Evolutionary conservation across 2,888 invertebrate species (phyloP).

Genomic region (Theodoxus fluviatilis): DNA sequence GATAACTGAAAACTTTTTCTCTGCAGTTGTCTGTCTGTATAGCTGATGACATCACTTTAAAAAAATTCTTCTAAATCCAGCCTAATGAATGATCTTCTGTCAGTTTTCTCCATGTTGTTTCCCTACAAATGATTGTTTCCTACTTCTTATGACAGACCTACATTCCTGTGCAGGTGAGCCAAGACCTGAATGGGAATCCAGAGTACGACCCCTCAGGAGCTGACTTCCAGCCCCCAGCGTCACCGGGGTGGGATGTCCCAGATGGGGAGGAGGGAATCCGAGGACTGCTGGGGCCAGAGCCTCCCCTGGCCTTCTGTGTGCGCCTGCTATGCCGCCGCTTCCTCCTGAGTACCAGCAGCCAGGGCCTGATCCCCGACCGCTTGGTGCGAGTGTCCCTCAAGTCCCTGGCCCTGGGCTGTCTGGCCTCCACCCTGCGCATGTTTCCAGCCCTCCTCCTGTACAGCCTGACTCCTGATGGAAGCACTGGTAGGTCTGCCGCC

Average conservation of each 20-base stretch:
- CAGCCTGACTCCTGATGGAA: conserved; percentile 62
- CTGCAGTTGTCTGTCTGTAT: too few relatives aligned
- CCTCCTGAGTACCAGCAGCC: conserved; percentile 72
- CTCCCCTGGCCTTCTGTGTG: conserved; percentile 77
- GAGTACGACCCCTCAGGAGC: conserved; percentile 28
- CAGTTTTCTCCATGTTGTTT: too few relatives aligned
- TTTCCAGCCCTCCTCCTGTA: conserved; percentile 78
- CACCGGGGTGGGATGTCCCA: too few relatives aligned
- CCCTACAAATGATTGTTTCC: too few relatives aligned
- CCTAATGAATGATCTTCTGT: too few relatives aligned
- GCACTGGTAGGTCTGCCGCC: conserved; percentile 17
- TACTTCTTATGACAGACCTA: too few relatives aligned
- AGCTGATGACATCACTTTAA: too few relatives aligned
- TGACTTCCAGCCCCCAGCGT: too few relatives aligned
- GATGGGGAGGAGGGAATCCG: too few relatives aligned
- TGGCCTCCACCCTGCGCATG: conserved; percentile 78
- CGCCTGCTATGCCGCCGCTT: conserved; percentile 78
- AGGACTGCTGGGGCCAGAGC: conserved; percentile 54
- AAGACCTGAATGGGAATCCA: conserved; percentile 57
- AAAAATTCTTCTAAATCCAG: too few relatives aligned
- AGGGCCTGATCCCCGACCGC: conserved; percentile 74
- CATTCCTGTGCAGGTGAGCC: too few relatives aligned
- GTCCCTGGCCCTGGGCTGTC: conserved; percentile 83
- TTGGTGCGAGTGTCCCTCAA: conserved; percentile 88
- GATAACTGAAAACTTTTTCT: too few relatives aligned